Evolutionary conservation across 2,888 invertebrate genomes (phyloP), one percentile per base, ranked within the genome.

Genomic region (Scaptomyza parva): DNA sequence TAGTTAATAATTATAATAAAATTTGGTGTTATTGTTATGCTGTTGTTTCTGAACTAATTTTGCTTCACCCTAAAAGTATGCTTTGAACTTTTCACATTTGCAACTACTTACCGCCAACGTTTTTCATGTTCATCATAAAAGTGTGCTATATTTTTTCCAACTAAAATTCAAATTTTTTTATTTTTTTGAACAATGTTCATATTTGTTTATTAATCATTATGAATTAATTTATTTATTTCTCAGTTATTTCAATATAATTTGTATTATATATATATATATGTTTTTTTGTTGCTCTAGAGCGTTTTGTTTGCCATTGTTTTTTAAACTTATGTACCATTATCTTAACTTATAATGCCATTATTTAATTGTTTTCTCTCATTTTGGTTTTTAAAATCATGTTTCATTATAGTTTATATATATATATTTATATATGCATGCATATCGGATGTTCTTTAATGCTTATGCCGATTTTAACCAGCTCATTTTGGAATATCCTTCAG

Each of bases 261-360:
- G 62, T 78, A 76, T 74, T 76, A 77, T 84, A 77, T 78, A 66
- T 78, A 14, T 76, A 77, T 84, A 77, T 78, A 66, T 78, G 35
- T 35, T 76, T 81, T 78, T 75, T 73, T 76, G 80, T 71, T 80
- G 88, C 88, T 87, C 88, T 83, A 85, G 78, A 86, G 86, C 88
- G 66, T 77, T 81, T 77, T 81, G 72, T 88, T 79, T 87, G 86
- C 76, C 95, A 95, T 84, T 80, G 76, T 88, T 86, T 88, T 86
- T 83, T 86, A 81, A 87, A 87, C 86, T 83, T 87, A 87, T 83
- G 82, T 83, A 82, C 78, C 78, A 80, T 82, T 86, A 86, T 76
- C 82, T 82, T 82, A 82, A 86, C 82, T 78, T 86, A 88, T 68
- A 68, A 88, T 77, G 76, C 79, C 76, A 70, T 78, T 81, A 82